phyloP scores from a whole-genome alignment of 2,797 vertebrate genomes.

The Sebastes goodei region DNA sequence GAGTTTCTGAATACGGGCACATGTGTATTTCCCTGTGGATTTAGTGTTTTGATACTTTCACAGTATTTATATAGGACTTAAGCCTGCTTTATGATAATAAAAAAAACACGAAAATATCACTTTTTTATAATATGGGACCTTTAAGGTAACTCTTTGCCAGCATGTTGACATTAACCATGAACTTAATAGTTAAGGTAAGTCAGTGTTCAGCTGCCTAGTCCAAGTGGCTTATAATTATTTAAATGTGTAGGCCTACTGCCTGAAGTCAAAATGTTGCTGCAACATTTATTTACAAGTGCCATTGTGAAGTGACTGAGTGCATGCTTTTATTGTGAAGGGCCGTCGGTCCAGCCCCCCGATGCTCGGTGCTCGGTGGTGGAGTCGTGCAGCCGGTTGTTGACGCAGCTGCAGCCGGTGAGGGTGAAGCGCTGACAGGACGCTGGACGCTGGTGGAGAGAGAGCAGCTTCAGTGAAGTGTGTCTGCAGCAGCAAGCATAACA shows the following conservation, averaged over 20 bases:
- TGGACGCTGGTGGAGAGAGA: slow-evolving; percentile 12
- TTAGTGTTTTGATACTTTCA: too few species aligned
- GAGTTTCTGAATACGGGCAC: too few species aligned
- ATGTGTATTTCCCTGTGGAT: too few species aligned
- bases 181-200: background rate
- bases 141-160: background rate
- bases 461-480: slow-evolving; percentile 49
- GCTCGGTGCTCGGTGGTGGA: background rate
- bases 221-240: background rate
- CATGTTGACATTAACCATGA: background rate
- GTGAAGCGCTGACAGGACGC: slow-evolving; percentile 54
- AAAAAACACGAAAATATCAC: too few species aligned
- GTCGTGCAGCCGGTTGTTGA: slow-evolving; percentile 5
- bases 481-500: slow-evolving; percentile 51
- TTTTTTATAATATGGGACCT: too few species aligned
- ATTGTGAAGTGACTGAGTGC: background rate
- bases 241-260: background rate
- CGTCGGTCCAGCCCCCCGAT: background rate
- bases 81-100: too few species aligned
- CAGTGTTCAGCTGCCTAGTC: background rate
- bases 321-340: slow-evolving; percentile 59
- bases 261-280: background rate
- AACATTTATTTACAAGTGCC: background rate
- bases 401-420: slow-evolving; percentile 50
- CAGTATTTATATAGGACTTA: too few species aligned